A percentile compares a stretch with the other conserved stretches of the same genome.
These are phyloP conservation scores for Cataglyphis cursor DNA, from an alignment of 2,888 invertebrate genomes.

Conservation along the genomic window DNA sequence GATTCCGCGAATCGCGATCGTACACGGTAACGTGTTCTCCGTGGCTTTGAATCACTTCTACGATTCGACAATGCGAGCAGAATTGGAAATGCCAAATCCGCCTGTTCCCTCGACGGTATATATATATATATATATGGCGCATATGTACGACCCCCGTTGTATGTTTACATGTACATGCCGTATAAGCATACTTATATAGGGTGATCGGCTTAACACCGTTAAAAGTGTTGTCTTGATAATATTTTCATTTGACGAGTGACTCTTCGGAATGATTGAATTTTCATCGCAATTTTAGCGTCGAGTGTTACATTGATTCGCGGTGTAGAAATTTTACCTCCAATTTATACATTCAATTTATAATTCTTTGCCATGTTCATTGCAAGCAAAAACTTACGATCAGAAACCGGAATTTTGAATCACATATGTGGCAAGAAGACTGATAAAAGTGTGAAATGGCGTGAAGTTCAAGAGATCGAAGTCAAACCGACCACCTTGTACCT, in stretches of 20 bases:
- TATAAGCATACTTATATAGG: slow-evolving; percentile 45
- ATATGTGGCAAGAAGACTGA: neutral
- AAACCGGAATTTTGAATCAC: neutral
- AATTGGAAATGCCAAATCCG: slow-evolving; percentile 71
- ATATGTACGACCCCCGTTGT: slow-evolving; percentile 21
- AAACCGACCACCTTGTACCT: slow-evolving; percentile 11
- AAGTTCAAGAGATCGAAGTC: neutral
- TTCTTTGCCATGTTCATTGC: slow-evolving; percentile 4
- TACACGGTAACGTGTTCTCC: slow-evolving; percentile 59
- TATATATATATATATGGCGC: slow-evolving; percentile 9
- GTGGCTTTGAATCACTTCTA: slow-evolving; percentile 67
- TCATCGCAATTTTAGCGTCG: neutral
- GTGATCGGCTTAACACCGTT: slow-evolving; percentile 21
- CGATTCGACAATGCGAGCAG: slow-evolving; percentile 66
- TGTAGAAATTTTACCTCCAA: neutral
- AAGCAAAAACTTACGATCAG: neutral
- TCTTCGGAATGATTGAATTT: neutral
- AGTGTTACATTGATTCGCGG: neutral
- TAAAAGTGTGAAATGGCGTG: neutral
- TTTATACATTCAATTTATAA: slow-evolving; percentile 24
- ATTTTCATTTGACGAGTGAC: neutral
- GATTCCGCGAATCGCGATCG: slow-evolving; percentile 63
- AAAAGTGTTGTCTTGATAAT: neutral
- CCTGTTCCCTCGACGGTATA: slow-evolving; percentile 40
- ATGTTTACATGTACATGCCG: slow-evolving; percentile 35